These are phyloP conservation scores for Theristicus caerulescens DNA, from an alignment of 2,113 vertebrate species.

Conservation along the genomic window DNA sequence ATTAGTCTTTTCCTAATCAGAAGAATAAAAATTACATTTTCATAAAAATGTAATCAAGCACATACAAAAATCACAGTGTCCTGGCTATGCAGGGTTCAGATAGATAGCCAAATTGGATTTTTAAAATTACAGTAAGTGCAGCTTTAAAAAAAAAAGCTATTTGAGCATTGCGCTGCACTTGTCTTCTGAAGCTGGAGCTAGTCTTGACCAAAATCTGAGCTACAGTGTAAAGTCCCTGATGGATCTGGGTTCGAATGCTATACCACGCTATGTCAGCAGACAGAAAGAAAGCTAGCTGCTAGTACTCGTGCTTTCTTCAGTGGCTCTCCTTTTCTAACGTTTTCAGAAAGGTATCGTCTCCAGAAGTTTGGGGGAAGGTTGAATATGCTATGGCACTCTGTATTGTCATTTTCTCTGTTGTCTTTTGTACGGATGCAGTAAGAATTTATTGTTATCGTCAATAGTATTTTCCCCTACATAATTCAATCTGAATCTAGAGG, in stretches of 20 bases:
- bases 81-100: constrained; percentile 45
- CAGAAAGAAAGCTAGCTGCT: constrained; percentile 63
- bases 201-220: constrained; percentile 59
- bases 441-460: constrained; percentile 73
- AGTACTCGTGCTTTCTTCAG: constrained; percentile 62
- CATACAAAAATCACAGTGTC: not conserved
- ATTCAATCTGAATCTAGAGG: constrained; percentile 53
- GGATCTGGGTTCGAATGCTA: constrained; percentile 46
- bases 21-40: constrained; percentile 40
- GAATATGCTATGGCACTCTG: constrained; percentile 46
- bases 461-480: constrained; percentile 41
- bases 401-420: constrained; percentile 63
- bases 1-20: constrained; percentile 20
- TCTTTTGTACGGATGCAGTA: constrained; percentile 76
- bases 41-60: constrained; percentile 28
- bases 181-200: constrained; percentile 58
- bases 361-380: constrained; percentile 48
- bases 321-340: constrained; percentile 45
- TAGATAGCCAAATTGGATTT: constrained; percentile 34
- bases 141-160: constrained; percentile 1
- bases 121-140: constrained; percentile 42
- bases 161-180: not conserved
- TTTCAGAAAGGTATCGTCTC: constrained; percentile 36
- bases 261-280: not conserved
- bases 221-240: not conserved